Base-by-base conservation (phyloP, 2,797 vertebrate species). In the Salmo trutta region DNA sequence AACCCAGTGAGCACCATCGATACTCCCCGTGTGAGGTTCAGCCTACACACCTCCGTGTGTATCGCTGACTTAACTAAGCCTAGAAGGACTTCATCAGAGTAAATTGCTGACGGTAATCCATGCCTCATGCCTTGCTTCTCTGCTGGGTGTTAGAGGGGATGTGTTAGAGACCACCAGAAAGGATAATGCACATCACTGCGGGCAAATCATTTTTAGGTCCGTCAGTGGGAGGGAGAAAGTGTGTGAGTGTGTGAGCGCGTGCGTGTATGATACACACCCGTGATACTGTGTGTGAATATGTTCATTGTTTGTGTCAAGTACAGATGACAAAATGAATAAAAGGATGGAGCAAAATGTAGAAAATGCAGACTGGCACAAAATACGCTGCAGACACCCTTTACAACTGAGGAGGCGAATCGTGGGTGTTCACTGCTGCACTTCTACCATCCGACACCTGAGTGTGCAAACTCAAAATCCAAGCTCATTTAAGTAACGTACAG, bases 81-180 rank as follows among this genome's bases (percentile, higher is more conserved):
- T 31, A 52, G 47, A 52, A 47, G 76, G 74, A 75, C 77, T 82
- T 85, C 84, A 81, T 85, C 82, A 85, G 76, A 79, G 75, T 86
- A 84, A 87, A 87, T 81, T 68, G n/a, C 83, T 90, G 85, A 89
- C 83, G 82, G 84, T 82, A 84, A 90, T 86, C 85, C 77, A 29
- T 17, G 74, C 80, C 82, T 78, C 81, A 77, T 70, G 54, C 56
- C 74, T 54, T 0, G 31, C 66, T 19, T n/a, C 77, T 59, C 2
- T 12, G 31, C 74, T 68, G 72, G 51, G 77, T 85, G 54, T 84
- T 80, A 86, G 76, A 79, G 83, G 76, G 75, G 81, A 80, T 29
- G 31, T 21, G 33, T 65, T 27, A 53, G 51, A 67, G 36, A 21
- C 64, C 24, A 19, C 24, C 21, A 75, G 62, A 66, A 19, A 27